Evolutionary conservation across 2,113 vertebrate species (phyloP).

Genomic region (Eulemur macaco): DNA sequence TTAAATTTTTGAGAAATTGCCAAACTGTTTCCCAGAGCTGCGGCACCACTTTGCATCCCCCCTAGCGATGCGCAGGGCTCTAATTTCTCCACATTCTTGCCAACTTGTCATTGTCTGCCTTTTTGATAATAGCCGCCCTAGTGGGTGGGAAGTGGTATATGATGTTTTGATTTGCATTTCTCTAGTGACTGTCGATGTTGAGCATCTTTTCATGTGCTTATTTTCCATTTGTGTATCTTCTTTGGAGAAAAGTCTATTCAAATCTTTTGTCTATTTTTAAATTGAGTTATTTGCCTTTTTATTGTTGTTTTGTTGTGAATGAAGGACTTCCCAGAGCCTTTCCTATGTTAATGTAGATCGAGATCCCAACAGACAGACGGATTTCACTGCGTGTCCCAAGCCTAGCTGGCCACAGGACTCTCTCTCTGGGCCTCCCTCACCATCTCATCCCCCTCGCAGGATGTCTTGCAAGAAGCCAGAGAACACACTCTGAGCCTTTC

Average conservation of each 20-base stretch:
- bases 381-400: neutral
- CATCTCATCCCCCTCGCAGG: neutral
- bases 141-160: neutral
- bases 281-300: neutral
- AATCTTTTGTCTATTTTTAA: neutral
- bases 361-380: neutral
- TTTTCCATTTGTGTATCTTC: neutral
- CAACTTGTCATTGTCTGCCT: neutral
- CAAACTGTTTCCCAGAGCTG: neutral
- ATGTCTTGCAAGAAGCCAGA: neutral
- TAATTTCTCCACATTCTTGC: neutral
- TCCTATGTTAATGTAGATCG: neutral
- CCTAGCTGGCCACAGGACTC: neutral
- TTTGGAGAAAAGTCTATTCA: neutral
- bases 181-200: neutral
- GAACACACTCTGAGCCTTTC: neutral
- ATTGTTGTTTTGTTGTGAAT: neutral
- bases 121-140: neutral
- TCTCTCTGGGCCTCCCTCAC: neutral
- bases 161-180: neutral
- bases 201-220: neutral
- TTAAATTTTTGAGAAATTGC: neutral
- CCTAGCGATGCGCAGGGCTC: neutral
- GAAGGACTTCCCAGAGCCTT: neutral
- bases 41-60: neutral